Conservation (phyloP, 2,797 vertebrate genomes). For the Anisognathus igniventris region DNA sequence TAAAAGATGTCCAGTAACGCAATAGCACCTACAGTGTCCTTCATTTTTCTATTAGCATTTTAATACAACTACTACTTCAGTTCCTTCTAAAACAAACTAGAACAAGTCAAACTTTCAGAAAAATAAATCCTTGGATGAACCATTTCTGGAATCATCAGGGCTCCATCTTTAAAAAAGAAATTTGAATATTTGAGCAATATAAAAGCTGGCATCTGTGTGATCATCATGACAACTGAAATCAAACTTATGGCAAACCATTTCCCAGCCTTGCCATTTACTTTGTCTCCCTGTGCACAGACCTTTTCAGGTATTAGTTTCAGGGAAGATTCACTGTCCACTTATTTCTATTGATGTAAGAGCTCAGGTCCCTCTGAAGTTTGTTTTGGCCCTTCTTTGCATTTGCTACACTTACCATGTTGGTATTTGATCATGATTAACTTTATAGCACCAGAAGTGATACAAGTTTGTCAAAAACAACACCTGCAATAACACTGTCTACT, state of each 20-base stretch:
- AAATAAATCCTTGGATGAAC: background rate
- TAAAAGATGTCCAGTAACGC: background rate
- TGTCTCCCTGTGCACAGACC: background rate
- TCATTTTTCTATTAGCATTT: background rate
- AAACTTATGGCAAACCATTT: background rate
- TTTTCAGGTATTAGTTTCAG: background rate
- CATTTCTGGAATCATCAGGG: background rate
- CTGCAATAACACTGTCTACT: background rate
- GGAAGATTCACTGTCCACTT: background rate
- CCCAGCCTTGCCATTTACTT: background rate
- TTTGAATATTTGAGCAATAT: background rate
- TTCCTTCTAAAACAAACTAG: background rate
- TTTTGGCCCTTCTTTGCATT: background rate
- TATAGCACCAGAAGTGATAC: background rate
- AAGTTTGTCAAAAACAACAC: background rate
- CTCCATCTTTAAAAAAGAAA: background rate
- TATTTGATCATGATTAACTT: background rate
- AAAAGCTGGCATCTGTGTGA: background rate
- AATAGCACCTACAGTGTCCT: background rate
- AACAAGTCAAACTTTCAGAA: background rate
- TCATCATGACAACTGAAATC: background rate
- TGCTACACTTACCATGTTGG: background rate
- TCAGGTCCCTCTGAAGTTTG: background rate
- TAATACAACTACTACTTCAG: background rate
- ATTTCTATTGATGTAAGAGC: background rate